These are phyloP conservation scores for Corticium candelabrum DNA, from an alignment of 37 sponge, comb jelly and placozoan genomes.

Conservation along the genomic window DNA sequence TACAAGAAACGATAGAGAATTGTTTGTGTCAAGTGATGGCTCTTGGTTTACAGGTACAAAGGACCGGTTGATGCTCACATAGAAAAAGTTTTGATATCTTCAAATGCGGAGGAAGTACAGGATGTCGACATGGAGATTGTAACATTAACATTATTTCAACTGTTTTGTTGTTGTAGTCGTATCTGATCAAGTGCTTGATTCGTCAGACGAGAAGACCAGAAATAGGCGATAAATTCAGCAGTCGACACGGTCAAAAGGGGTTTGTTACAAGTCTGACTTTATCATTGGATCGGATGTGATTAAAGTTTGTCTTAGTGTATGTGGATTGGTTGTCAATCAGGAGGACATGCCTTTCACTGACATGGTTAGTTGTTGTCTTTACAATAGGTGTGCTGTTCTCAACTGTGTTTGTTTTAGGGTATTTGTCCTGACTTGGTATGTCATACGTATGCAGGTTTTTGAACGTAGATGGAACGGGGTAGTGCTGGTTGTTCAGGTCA, in stretches of 20 bases:
- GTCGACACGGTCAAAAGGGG: constrained; percentile 99
- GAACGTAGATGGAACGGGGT: too few species aligned
- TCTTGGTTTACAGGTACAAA: constrained; percentile 51
- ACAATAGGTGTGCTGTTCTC: not conserved
- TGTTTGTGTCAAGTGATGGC: too few species aligned
- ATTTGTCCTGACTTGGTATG: constrained; percentile 21
- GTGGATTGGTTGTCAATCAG: constrained; percentile 87
- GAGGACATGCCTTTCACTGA: constrained; percentile 98
- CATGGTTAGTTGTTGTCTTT: constrained; percentile 41
- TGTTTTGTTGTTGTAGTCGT: constrained; percentile 11
- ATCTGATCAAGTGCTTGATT: constrained; percentile 85
- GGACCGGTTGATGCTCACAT: constrained; percentile 66
- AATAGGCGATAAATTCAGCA: constrained; percentile 98
- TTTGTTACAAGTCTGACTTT: not conserved
- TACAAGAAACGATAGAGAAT: too few species aligned
- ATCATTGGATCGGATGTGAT: not conserved
- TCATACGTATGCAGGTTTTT: not conserved
- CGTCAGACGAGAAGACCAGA: constrained; percentile 81
- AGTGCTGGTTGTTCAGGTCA: too few species aligned
- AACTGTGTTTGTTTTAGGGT: not conserved
- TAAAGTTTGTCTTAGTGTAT: constrained; percentile 33
- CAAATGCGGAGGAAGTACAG: constrained; percentile 62
- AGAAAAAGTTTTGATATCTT: constrained; percentile 84
- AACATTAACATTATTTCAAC: not conserved
- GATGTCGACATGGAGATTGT: not conserved